Evolutionary conservation across 2,797 vertebrate genomes (phyloP).

Genomic region (Scolopax rusticola): DNA sequence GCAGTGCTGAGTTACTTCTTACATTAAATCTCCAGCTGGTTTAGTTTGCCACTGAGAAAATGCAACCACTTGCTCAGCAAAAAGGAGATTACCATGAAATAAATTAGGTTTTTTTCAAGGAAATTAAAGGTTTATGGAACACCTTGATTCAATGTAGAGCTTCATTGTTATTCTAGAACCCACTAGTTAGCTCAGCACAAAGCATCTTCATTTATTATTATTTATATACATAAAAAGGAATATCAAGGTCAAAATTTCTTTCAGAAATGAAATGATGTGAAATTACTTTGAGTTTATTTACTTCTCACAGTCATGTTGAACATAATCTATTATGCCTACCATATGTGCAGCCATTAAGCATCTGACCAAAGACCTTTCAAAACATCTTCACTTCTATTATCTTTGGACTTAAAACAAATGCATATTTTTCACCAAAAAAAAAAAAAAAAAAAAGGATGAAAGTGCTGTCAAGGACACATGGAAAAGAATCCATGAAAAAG

Average conservation of each 20-base stretch:
- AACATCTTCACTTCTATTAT: background rate
- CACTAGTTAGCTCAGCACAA: constrained; percentile 9
- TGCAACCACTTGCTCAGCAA: constrained; percentile 67
- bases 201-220: constrained; percentile 45
- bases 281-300: constrained; percentile 46
- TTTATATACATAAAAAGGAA: constrained; percentile 26
- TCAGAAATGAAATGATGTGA: constrained; percentile 29
- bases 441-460: background rate
- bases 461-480: background rate
- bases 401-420: background rate
- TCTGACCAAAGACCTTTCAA: constrained; percentile 14
- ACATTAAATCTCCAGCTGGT: constrained; percentile 61
- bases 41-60: constrained; percentile 66
- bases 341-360: background rate
- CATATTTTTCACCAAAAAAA: background rate
- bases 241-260: constrained; percentile 43
- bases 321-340: background rate
- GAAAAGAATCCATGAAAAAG: background rate
- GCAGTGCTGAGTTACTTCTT: constrained; percentile 30
- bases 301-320: background rate
- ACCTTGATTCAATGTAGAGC: constrained; percentile 11
- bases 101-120: constrained; percentile 49
- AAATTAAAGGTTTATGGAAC: constrained; percentile 62
- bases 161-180: constrained; percentile 22
- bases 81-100: constrained; percentile 52